These are phyloP conservation scores for Sparus aurata DNA, from an alignment of 2,797 vertebrate species.

Conservation along the genomic window DNA sequence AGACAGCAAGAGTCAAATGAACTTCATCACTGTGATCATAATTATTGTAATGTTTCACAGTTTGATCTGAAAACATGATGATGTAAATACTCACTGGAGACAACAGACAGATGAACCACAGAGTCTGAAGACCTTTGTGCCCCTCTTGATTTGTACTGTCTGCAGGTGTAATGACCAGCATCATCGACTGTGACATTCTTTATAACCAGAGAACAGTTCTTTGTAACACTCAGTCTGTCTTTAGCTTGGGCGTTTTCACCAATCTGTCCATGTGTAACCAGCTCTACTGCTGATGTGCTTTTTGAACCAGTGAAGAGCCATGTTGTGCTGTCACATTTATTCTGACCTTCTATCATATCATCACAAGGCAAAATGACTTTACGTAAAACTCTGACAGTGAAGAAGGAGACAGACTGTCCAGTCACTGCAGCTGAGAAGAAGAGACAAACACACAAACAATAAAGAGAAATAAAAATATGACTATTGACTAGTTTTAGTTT, in stretches of 20 bases:
- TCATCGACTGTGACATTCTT: background rate
- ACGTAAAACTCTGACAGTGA: too few relatives aligned
- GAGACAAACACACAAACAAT: too few relatives aligned
- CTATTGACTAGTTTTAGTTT: too few relatives aligned
- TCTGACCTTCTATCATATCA: too few relatives aligned
- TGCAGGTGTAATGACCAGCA: fast-evolving
- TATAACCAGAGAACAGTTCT: constrained; percentile 9
- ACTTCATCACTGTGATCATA: background rate
- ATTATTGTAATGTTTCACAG: background rate
- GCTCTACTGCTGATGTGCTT: fast-evolving
- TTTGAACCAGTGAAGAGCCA: background rate
- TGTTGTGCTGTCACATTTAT: fast-evolving
- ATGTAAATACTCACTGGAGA: constrained; percentile 13
- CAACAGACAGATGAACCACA: fast-evolving
- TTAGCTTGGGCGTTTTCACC: background rate
- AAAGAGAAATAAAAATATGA: too few relatives aligned
- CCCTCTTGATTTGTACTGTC: background rate
- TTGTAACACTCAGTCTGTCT: constrained; percentile 7
- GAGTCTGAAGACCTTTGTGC: background rate
- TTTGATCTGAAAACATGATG: background rate
- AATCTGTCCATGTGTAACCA: background rate
- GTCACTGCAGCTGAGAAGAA: too few relatives aligned
- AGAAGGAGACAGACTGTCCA: too few relatives aligned
- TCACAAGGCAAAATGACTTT: too few relatives aligned
- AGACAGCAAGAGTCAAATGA: background rate